A percentile compares a stretch with the other conserved stretches of the same genome.
Evolutionary conservation across 2,113 vertebrate genomes (phyloP).

Genomic region (Corythoichthys haematopterus): DNA sequence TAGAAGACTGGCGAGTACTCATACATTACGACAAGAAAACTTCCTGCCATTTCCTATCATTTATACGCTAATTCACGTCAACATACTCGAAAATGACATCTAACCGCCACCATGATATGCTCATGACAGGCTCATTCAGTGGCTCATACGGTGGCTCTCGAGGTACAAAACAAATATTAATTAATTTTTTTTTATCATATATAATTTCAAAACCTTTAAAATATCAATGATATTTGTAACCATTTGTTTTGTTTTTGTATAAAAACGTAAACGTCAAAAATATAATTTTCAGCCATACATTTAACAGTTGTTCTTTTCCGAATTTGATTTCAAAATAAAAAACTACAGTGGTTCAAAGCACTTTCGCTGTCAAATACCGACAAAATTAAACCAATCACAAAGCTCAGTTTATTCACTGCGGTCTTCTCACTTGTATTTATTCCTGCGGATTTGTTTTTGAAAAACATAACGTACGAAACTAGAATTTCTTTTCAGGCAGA

Average conservation of each 20-base stretch:
- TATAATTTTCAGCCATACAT: no score
- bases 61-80: not conserved
- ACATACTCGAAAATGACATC: not conserved
- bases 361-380: not conserved
- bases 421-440: not conserved
- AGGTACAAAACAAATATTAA: not conserved
- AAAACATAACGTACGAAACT: no score
- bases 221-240: not conserved
- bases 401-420: not conserved
- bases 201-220: not conserved
- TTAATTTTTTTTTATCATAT: not conserved
- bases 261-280: not conserved
- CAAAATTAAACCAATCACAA: not conserved
- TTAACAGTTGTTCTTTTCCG: not conserved
- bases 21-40: constrained; percentile 82
- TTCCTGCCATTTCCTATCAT: constrained; percentile 74
- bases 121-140: no score
- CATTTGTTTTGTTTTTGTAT: no score
- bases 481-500: not conserved
- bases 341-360: not conserved
- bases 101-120: constrained; percentile 14
- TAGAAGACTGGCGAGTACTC: constrained; percentile 91
- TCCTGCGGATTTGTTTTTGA: not conserved
- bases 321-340: not conserved
- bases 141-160: constrained; percentile 26